Evolutionary conservation across 2,797 vertebrate species (phyloP), one percentile per base, ranked within the genome.

Genomic region (Merluccius polli): DNA sequence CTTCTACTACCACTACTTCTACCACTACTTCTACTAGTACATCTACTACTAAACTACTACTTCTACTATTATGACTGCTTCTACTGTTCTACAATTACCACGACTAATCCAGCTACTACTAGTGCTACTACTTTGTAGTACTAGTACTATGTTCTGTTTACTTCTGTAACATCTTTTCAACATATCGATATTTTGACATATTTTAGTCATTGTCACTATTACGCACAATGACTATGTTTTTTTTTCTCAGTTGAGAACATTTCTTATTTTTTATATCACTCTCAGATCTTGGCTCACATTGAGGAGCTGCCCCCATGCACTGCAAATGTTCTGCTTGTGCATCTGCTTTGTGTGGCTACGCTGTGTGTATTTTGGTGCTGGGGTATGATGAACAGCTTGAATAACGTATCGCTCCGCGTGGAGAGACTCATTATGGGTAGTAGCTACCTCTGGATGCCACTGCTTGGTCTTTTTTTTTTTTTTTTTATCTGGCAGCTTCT

Each of bases 401-500:
- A 65, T 27, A 27, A 9, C 21, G 59, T 4, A 65, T 12, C 15
- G 24, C 59, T 11, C 24, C 11, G 24, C 59, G 11, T 24, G 7
- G 8, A 24, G 52, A 59, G 52, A 65, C 59, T 27, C n/a, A 13
- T 65, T 65, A 27, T n/a, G 18, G 59, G n/a, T 4, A 13, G 59
- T 24, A 11, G 59, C 59, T 65, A 27, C 24, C 59, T 65, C 24
- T 65, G 59, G 59, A 48, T 27, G 59, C 24, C 24, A 65, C 59
- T 21, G 7, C 21, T 52, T 21, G 52, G 21, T 59, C 1, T 59
- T 59, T 59, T 18, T 59, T 59, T 59, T 4, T 10, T 4, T 21
- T 31, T 69, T 79, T 69, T 74, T 44, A 16, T 74, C 35, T 74
- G 30, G 65, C 21, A 24, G 72, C 29, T 44, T 72, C 65, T 76